Base-by-base conservation (phyloP, 2,888 invertebrate species). In the Chymomyza procnemis region DNA sequence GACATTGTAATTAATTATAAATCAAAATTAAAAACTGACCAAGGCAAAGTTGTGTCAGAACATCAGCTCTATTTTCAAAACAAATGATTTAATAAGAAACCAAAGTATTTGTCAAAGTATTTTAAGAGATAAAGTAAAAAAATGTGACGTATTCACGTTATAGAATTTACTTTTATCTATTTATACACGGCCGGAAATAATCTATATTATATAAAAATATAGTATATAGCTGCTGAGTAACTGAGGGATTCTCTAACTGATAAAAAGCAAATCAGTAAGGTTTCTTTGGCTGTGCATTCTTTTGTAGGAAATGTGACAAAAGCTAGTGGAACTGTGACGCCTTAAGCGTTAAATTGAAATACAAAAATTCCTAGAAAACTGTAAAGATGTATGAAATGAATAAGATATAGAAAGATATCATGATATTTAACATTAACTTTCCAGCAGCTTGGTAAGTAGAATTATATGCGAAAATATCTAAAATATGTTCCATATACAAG, bases 51-150 rank as follows among this genome's bases (percentile, higher is more conserved):
- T 56, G 3, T 1, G 16, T 3, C 64, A 12, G 9, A 6, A 6
- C 14, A 21, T 54, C 19, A 54, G 50, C 50, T 21, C 78, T 77
- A 77, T 76, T 77, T 76, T 77, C 12, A 58, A 77, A 63, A 4
- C 61, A 59, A 68, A 41, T 76, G 75, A 76, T 67, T 77, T 74
- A 76, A 66, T 70, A 34, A 26, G n/a, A 34, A 52, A 1, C 34
- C 14, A 2, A 56, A 56, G 26, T 56, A 26, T 21, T 19, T 22
- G 54, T 54, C 34, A 41, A 41, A 9, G 9, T 12, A 41, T 41
- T 41, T 41, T 14, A n/a, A 41, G 34, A 41, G 34, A 41, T 41
- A 41, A 41, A 41, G 12, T 41, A 41, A 14, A 41, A 41, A 41
- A 41, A 9, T 41, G 34, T 5, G 34, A 12, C 12, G n/a, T n/a